Evolutionary conservation across 2,888 invertebrate genomes (phyloP).

Genomic region (Synanthedon formicaeformis): DNA sequence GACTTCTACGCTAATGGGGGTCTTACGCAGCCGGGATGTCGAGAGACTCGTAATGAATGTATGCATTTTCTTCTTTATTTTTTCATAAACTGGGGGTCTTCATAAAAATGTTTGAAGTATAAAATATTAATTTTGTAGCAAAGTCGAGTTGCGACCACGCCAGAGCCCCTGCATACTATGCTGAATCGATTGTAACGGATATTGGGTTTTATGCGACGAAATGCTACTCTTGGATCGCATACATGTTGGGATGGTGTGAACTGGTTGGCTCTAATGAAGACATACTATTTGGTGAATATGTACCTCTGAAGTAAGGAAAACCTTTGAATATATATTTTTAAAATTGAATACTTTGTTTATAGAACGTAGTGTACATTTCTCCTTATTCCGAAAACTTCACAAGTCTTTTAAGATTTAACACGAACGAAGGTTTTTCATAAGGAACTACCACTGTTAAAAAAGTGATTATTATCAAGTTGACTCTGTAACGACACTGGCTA

Average conservation of each 20-base stretch:
- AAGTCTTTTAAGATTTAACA: too few species aligned
- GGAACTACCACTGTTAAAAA: too few species aligned
- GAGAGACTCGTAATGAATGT: conserved; percentile 10
- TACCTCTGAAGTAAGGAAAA: conserved; percentile 48
- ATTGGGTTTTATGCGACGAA: conserved; percentile 69
- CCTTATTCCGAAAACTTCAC: too few species aligned
- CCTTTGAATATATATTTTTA: too few species aligned
- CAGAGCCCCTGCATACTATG: conserved; percentile 70
- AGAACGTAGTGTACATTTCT: too few species aligned
- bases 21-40: conserved; percentile 71
- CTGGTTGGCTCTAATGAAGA: conserved; percentile 31
- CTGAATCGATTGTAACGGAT: conserved; percentile 65
- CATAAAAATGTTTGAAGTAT: neutral
- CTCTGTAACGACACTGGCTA: too few species aligned
- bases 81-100: neutral
- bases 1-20: conserved; percentile 74
- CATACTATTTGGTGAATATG: conserved; percentile 63
- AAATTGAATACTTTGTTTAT: too few species aligned
- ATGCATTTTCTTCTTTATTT: neutral
- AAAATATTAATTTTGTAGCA: conserved; percentile 28
- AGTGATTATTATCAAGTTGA: too few species aligned
- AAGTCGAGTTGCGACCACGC: conserved; percentile 71
- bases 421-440: too few species aligned
- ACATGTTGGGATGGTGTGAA: conserved; percentile 64
- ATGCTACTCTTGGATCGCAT: conserved; percentile 65